phyloP scores from a whole-genome alignment of 1,140 invertebrate species.

The Stegodyphus dumicola region DNA sequence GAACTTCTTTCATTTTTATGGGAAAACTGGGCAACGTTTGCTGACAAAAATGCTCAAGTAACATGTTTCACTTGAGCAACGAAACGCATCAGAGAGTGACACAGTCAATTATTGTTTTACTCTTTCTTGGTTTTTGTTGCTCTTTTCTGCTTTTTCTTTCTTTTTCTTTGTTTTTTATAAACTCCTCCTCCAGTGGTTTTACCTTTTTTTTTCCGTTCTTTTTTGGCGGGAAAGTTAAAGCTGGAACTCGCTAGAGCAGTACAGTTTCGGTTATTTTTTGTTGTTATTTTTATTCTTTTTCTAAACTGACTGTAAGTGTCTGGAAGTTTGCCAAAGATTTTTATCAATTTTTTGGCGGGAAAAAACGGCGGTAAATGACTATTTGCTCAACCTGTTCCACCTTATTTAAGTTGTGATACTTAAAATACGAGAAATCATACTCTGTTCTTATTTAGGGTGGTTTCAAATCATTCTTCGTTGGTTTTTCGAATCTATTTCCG shows the following conservation, averaged over 20 bases:
- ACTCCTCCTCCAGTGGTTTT: not conserved
- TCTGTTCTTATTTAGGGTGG: no score
- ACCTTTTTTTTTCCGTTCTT: not conserved
- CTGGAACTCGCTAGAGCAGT: not conserved
- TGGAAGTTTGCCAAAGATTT: not conserved
- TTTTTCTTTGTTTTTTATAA: not conserved
- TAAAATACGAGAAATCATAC: no score
- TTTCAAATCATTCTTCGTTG: no score
- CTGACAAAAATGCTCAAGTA: constrained; percentile 21
- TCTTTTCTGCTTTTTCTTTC: no score
- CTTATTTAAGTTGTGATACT: no score
- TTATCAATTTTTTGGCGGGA: not conserved
- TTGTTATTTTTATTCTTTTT: not conserved
- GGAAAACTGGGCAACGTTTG: constrained; percentile 7
- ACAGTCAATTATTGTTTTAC: constrained; percentile 21
- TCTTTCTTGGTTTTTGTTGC: no score
- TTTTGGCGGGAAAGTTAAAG: constrained; percentile 43
- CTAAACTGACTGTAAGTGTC: not conserved
- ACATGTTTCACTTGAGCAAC: constrained; percentile 46
- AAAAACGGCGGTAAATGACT: not conserved
- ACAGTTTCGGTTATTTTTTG: not conserved
- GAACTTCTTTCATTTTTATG: constrained; percentile 42
- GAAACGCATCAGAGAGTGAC: constrained; percentile 21
- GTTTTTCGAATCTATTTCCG: no score
- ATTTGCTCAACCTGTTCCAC: no score